These are phyloP conservation scores for Laticauda colubrina DNA, from an alignment of 2,113 vertebrate species.

Conservation along the genomic window DNA sequence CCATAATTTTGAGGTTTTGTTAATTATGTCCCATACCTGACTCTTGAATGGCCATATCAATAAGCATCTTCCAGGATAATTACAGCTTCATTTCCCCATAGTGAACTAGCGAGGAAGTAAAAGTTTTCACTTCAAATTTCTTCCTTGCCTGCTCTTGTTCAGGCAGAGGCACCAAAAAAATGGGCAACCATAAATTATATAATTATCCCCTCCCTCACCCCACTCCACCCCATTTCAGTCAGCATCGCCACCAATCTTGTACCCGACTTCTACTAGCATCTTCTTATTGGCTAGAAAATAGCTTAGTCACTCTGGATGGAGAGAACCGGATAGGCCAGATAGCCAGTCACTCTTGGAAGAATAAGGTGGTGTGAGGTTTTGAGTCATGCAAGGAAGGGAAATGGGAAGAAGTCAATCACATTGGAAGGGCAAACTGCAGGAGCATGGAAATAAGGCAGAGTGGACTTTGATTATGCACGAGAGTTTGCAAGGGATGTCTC, in stretches of 20 bases:
- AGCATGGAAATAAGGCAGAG: not conserved
- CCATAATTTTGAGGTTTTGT: not conserved
- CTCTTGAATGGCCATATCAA: not conserved
- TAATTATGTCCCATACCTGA: not conserved
- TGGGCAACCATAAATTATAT: not conserved
- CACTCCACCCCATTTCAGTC: not conserved
- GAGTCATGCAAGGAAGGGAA: conserved; percentile 2
- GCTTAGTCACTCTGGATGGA: conserved; percentile 22
- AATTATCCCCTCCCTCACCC: not conserved
- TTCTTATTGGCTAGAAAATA: conserved; percentile 16
- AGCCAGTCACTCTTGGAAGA: conserved; percentile 26
- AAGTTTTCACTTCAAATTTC: not conserved
- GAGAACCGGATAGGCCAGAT: not conserved
- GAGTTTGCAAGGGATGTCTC: not conserved
- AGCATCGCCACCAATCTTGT: not conserved
- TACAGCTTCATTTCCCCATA: not conserved
- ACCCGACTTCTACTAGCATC: not conserved
- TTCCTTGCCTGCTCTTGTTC: not conserved
- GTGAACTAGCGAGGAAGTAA: not conserved
- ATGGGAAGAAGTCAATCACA: not conserved
- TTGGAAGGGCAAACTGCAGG: not conserved
- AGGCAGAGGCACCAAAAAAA: not conserved
- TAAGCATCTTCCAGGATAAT: not conserved
- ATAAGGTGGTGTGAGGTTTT: conserved; percentile 20
- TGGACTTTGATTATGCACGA: not conserved